Base-by-base conservation (phyloP, 2,888 invertebrate species). In the Gasteruption jaculator region DNA sequence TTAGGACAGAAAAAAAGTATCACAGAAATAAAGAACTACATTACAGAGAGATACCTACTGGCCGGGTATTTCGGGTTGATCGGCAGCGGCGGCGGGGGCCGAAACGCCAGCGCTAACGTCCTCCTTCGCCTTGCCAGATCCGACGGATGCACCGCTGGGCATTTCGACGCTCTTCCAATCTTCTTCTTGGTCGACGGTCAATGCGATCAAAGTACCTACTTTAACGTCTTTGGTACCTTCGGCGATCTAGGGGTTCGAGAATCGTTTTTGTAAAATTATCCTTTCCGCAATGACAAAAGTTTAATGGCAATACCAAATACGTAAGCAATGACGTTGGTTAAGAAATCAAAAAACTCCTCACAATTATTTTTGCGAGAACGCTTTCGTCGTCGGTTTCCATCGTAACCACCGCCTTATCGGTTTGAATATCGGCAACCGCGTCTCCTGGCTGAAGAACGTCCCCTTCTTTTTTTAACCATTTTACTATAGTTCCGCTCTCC, bases 381-480 rank as follows among this genome's bases (percentile, higher is more conserved):
- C 78, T 76, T 48, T 81, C 79, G 46, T 82, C 81, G 44, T 81
- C 81, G 27, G 67, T 68, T 55, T 81, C 81, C 56, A 80, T 71
- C 3, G 76, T 69, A 51, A 81, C 74, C 2, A 80, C 74, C 39
- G 81, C 80, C 63, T 82, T 82, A 60, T 82, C 81, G 1, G 81
- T 82, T 60, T 82, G 79, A 56, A 82, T 78, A 50, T 82, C 81
- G 60, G 81, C 81, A 3, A 82, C 54, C 4, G 78, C 74, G 64
- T 82, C 82, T 7, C 82, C 82, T 14, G 80, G 65, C 15, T 64
- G 55, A 20, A 78, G 65, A 4, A 60, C 39, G 24, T 75, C 77
- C 47, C 81, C 81, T 71, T 77, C 78, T 45, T 75, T 73, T 54
- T 77, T 78, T 11, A 73, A 42, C 79, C 78, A 79, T 50, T 76